phyloP scores from a whole-genome alignment of 2,888 invertebrate species.

The Pristionchus arcanus region DNA sequence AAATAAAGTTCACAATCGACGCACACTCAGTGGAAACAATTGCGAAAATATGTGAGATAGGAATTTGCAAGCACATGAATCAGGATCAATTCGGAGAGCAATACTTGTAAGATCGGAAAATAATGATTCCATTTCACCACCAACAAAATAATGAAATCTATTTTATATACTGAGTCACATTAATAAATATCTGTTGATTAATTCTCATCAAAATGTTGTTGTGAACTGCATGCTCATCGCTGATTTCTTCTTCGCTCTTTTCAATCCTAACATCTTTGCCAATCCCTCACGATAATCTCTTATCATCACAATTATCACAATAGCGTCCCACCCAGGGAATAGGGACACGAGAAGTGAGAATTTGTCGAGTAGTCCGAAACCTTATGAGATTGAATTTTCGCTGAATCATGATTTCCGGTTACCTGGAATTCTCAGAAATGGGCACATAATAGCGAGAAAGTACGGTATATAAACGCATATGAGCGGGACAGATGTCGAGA shows the following conservation, averaged over 20 bases:
- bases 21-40: too few species aligned
- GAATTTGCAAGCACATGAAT: too few species aligned
- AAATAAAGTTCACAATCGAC: too few species aligned
- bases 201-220: neutral
- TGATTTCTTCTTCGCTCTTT: neutral
- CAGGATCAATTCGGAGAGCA: too few species aligned
- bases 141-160: too few species aligned
- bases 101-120: too few species aligned
- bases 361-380: neutral
- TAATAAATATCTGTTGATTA: too few species aligned
- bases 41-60: too few species aligned
- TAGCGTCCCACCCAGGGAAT: slow-evolving; percentile 7
- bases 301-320: slow-evolving; percentile 71
- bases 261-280: neutral
- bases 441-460: slow-evolving; percentile 23
- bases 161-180: too few species aligned
- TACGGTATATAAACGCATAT: slow-evolving; percentile 5
- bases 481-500: neutral
- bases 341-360: neutral
- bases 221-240: neutral
- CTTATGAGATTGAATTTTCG: neutral
- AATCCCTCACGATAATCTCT: neutral
- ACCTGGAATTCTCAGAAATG: neutral
- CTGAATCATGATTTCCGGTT: neutral
- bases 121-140: too few species aligned